These are phyloP conservation scores for Osmerus mordax DNA, from an alignment of 2,113 vertebrate species.

Conservation along the genomic window DNA sequence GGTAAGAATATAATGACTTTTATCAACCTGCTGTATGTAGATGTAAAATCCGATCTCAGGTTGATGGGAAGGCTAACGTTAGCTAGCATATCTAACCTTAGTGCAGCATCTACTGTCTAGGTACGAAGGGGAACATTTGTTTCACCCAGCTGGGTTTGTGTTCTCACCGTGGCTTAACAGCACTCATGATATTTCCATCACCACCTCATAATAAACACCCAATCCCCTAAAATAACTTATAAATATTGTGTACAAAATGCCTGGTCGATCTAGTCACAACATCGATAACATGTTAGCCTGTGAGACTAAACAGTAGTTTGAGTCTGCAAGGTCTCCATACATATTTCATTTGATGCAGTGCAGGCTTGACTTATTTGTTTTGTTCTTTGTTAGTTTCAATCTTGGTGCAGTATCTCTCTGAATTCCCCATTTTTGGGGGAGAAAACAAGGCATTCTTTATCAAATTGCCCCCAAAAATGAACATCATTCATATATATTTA, in stretches of 20 bases:
- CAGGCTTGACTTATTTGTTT: not conserved
- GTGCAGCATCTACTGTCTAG: not conserved
- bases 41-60: too few relatives aligned
- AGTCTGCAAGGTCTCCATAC: not conserved
- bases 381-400: too few relatives aligned
- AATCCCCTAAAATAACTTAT: not conserved
- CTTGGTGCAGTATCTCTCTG: too few relatives aligned
- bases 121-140: slow-evolving; percentile 11
- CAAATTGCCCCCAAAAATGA: too few relatives aligned
- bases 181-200: slow-evolving; percentile 10
- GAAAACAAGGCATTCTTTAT: too few relatives aligned
- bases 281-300: not conserved
- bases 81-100: not conserved
- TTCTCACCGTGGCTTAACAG: slow-evolving; percentile 13
- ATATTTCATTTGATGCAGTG: not conserved
- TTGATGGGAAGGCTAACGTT: too few relatives aligned
- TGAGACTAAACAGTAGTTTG: not conserved
- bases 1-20: too few relatives aligned
- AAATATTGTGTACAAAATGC: not conserved
- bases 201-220: not conserved
- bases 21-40: too few relatives aligned
- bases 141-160: slow-evolving; percentile 21
- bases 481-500: too few relatives aligned
- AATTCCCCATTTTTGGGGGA: too few relatives aligned
- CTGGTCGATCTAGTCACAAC: slow-evolving; percentile 4